Conservation (phyloP, 1,140 invertebrate genomes). For the Drosophila quadrilineata region DNA sequence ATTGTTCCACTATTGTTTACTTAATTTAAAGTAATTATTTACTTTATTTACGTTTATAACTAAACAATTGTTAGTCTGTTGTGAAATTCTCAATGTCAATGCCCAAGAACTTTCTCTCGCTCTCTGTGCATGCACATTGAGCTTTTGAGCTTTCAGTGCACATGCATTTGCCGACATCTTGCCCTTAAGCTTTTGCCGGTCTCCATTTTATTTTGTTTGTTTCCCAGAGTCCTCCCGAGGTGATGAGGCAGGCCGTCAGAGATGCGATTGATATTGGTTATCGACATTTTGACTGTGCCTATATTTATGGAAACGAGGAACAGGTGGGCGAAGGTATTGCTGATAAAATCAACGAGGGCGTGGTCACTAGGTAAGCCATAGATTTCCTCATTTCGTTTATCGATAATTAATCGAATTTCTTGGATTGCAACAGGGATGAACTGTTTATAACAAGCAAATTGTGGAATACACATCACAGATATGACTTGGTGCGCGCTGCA, state of each 20-base stretch:
- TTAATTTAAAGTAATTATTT: too few relatives aligned
- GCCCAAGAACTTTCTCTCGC: conserved; percentile 10
- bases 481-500: conserved; percentile 60
- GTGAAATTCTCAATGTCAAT: conserved; percentile 40
- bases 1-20: too few relatives aligned
- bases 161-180: conserved; percentile 6
- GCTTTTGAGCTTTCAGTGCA: conserved; percentile 29
- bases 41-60: background rate
- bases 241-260: conserved; percentile 88
- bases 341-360: conserved; percentile 84
- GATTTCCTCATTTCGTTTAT: conserved; percentile 83
- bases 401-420: background rate
- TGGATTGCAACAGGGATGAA: conserved; percentile 83
- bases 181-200: conserved; percentile 5
- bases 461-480: conserved; percentile 72
- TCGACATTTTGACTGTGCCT: conserved; percentile 91
- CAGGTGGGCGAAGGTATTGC: conserved; percentile 87
- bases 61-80: background rate
- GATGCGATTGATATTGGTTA: conserved; percentile 89
- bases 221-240: conserved; percentile 86
- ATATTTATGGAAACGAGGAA: conserved; percentile 88
- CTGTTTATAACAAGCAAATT: conserved; percentile 86
- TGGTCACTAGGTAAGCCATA: conserved; percentile 84
- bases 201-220: background rate
- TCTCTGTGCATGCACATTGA: background rate